Evolutionary conservation across 2,113 vertebrate genomes (phyloP).

Genomic region (Stegostoma tigrinum): DNA sequence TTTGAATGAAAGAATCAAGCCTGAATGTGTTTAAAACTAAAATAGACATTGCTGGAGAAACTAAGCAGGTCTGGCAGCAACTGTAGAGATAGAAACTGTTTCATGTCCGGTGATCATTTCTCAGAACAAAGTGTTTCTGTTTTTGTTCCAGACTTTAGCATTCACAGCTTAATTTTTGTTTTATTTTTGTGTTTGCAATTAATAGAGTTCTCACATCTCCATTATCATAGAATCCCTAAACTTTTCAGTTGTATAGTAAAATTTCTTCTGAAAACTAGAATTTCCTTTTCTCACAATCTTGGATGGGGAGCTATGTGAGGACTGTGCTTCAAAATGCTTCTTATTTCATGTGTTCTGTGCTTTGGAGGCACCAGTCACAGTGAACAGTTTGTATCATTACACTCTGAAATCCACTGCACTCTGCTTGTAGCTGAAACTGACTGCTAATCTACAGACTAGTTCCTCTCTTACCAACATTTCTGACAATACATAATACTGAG

Average conservation of each 20-base stretch:
- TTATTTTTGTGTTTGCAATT: neutral
- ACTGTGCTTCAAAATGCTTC: neutral
- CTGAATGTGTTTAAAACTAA: neutral
- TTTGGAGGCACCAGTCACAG: neutral
- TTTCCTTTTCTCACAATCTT: neutral
- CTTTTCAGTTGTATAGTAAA: neutral
- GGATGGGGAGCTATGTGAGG: neutral
- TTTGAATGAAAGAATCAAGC: neutral
- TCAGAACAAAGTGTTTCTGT: no score
- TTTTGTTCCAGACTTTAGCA: no score
- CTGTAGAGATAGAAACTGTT: no score
- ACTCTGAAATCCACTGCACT: neutral
- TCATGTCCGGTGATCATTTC: no score
- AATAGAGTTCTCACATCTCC: neutral
- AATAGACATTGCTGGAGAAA: no score
- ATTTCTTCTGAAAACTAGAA: neutral
- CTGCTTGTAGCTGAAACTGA: neutral
- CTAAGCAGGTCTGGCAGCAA: no score
- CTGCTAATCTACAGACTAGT: neutral
- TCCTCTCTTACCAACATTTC: neutral
- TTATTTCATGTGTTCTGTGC: neutral
- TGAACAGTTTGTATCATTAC: neutral
- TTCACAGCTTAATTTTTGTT: no score
- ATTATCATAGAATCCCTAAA: neutral
- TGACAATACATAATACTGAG: neutral